Base-by-base conservation (phyloP, 2,797 vertebrate species). In the Pantherophis vulpinus region DNA sequence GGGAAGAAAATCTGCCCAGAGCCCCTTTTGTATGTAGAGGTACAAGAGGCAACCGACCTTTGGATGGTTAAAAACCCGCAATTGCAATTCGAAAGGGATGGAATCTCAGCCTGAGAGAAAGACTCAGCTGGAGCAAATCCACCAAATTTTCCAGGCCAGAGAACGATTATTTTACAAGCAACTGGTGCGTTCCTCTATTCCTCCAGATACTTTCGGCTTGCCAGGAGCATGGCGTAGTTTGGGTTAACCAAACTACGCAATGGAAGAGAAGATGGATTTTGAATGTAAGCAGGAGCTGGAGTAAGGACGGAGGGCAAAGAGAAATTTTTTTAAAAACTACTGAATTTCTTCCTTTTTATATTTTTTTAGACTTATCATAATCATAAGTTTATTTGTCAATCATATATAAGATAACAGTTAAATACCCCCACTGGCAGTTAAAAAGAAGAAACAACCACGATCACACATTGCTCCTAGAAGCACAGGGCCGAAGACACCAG, bases 201-300 rank as follows among this genome's bases (percentile, higher is more conserved):
- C 25, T 63, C 37, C 27, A 27, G 59, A 29, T 63, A 42, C 88
- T 89, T 89, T 14, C 0, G 12, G 37, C 59, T 47, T 37, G 37
- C 58, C 25, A 10, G 88, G 32, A 61, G 25, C n/a, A n/a, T n/a
- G n/a, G n/a, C n/a, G n/a, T n/a, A n/a, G n/a, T n/a, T n/a, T n/a
- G n/a, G n/a, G n/a, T n/a, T n/a, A n/a, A n/a, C n/a, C n/a, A n/a
- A 88, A 42, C 10, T 0, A 0, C 13, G 16, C 11, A 63, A 8
- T 63, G 4, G 1, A 63, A 13, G 37, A 14, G 4, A 89, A 61
- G 25, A 5, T 51, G 47, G 37, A 16, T 25, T 89, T 88, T 89
- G 37, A 20, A 29, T 47, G 25, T 63, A 63, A 61, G 12, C 37
- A 61, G 37, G 47, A 27, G 37, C 20, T 83, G 74, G 37, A 83